phyloP scores from a whole-genome alignment of 2,113 vertebrate genomes.

The Aldabrachelys gigantea region DNA sequence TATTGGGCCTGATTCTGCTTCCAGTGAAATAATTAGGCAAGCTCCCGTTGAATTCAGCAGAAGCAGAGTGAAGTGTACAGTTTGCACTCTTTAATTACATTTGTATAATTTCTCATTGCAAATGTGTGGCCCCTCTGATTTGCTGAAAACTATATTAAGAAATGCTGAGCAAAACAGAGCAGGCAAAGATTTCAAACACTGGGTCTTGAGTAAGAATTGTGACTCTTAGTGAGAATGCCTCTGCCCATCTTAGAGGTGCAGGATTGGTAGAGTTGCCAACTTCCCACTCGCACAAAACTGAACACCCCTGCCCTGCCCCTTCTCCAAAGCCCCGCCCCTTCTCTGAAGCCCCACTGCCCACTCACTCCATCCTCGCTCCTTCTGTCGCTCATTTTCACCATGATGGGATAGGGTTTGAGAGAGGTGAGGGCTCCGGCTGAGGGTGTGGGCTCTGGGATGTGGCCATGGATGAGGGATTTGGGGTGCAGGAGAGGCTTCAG shows the following conservation, averaged over 20 bases:
- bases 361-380: too few relatives aligned
- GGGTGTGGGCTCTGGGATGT: too few relatives aligned
- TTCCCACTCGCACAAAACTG: too few relatives aligned
- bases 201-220: background rate
- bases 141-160: background rate
- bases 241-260: background rate
- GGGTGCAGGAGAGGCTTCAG: too few relatives aligned
- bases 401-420: too few relatives aligned
- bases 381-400: background rate
- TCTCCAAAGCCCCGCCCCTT: too few relatives aligned
- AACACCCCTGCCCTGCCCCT: too few relatives aligned
- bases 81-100: background rate
- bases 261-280: background rate
- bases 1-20: background rate
- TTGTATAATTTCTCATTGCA: background rate
- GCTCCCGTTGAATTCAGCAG: background rate
- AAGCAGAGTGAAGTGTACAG: background rate
- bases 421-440: too few relatives aligned
- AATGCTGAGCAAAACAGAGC: background rate
- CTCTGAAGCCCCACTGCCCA: too few relatives aligned
- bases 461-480: too few relatives aligned
- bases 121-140: background rate
- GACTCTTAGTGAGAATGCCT: background rate
- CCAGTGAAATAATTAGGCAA: background rate
- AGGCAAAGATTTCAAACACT: background rate